phyloP scores from a whole-genome alignment of 1,140 invertebrate genomes.

The Epicauta chinensis region DNA sequence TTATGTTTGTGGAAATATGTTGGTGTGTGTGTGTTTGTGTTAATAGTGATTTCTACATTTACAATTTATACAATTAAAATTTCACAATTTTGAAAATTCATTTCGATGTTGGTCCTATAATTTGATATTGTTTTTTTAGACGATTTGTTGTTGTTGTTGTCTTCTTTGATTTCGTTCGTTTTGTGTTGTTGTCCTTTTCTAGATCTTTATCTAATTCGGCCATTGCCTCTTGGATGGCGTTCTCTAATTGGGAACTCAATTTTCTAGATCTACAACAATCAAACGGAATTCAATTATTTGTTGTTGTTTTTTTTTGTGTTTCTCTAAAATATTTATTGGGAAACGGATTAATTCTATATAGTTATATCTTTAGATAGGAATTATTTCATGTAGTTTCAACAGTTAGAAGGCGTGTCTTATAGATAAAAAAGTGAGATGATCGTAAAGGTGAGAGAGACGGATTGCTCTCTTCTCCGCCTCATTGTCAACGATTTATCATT shows the following conservation, averaged over 20 bases:
- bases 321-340: too few relatives aligned
- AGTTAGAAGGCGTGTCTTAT: too few relatives aligned
- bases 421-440: too few relatives aligned
- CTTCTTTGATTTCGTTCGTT: conserved; percentile 1
- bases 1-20: conserved; percentile 15
- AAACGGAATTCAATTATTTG: not conserved
- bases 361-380: too few relatives aligned
- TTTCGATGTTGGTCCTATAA: conserved; percentile 21
- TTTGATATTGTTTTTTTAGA: conserved; percentile 23
- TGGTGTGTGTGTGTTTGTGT: conserved; percentile 22
- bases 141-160: not conserved
- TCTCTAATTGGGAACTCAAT: conserved; percentile 79
- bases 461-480: too few relatives aligned
- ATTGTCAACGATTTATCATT: too few relatives aligned
- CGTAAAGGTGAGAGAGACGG: too few relatives aligned
- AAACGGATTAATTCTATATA: too few relatives aligned
- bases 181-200: conserved; percentile 6
- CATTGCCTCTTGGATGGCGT: conserved; percentile 88
- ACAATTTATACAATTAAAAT: conserved; percentile 23
- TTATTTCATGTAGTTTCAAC: too few relatives aligned
- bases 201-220: conserved; percentile 63
- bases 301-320: too few relatives aligned
- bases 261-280: conserved; percentile 69
- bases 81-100: too few relatives aligned
- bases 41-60: not conserved